phyloP scores from a whole-genome alignment of 2,888 invertebrate genomes.

The Dimorphilus gyrociliatus region DNA sequence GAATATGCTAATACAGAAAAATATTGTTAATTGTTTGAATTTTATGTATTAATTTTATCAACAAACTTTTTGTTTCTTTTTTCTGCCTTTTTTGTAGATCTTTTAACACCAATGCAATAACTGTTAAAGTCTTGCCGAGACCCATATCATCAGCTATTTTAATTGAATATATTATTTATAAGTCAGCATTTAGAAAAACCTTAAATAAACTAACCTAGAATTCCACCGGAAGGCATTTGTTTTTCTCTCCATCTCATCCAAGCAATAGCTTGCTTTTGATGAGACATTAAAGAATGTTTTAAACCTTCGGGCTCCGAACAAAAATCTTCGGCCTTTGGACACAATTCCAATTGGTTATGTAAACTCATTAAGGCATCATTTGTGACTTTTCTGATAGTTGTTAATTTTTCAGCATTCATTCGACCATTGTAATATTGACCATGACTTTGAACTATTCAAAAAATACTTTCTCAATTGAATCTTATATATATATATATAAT shows the following conservation, averaged over 20 bases:
- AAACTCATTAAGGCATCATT: constrained; percentile 27
- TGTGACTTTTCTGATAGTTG: constrained; percentile 25
- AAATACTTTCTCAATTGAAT: too few relatives aligned
- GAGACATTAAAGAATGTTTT: constrained; percentile 53
- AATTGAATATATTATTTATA: not conserved
- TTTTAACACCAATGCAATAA: constrained; percentile 38
- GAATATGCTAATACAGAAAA: constrained; percentile 16
- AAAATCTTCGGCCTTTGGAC: constrained; percentile 36
- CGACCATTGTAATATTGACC: constrained; percentile 32
- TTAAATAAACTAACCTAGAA: constrained; percentile 56
- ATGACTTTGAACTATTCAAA: not conserved
- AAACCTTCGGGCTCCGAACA: constrained; percentile 42
- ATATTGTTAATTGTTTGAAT: not conserved
- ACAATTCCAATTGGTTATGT: constrained; percentile 28
- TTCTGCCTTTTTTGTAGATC: constrained; percentile 17
- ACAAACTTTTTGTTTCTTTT: constrained; percentile 7
- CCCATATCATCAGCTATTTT: constrained; percentile 42
- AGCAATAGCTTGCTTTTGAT: constrained; percentile 66
- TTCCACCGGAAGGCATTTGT: constrained; percentile 66
- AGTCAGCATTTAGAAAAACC: not conserved
- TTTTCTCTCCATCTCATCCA: constrained; percentile 79
- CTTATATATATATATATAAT: too few relatives aligned
- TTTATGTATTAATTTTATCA: not conserved
- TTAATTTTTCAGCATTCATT: constrained; percentile 25
- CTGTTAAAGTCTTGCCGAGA: constrained; percentile 41